A percentile compares a stretch with the other conserved stretches of the same genome.
These are phyloP conservation scores for Pandemis heparana DNA, from an alignment of 2,888 invertebrate genomes.

Conservation along the genomic window DNA sequence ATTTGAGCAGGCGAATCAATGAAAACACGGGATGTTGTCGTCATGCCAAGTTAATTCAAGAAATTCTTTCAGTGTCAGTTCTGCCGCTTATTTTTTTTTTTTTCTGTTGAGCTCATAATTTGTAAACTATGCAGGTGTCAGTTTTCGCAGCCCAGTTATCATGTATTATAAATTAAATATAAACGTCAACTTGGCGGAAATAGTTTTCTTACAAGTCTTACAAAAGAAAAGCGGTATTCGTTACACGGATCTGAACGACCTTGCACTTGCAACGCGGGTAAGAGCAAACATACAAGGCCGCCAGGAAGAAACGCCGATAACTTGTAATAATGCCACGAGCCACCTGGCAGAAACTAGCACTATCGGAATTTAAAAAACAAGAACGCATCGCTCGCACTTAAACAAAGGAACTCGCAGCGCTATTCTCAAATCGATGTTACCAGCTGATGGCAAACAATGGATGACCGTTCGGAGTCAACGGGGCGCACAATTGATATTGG, in stretches of 20 bases:
- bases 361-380: conserved; percentile 11
- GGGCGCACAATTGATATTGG: not conserved
- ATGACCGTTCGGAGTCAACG: not conserved
- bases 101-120: not conserved
- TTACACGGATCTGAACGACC: not conserved
- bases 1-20: not conserved
- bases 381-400: not conserved
- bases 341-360: not conserved
- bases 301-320: conserved; percentile 20
- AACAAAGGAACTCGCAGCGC: conserved; percentile 15
- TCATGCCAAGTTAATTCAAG: not conserved
- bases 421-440: not conserved
- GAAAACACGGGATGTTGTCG: not conserved
- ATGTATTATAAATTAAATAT: no score
- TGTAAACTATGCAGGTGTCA: no score
- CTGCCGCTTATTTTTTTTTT: not conserved
- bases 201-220: not conserved
- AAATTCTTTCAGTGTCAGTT: no score
- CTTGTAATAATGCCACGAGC: not conserved
- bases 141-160: no score
- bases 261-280: conserved; percentile 28
- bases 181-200: no score
- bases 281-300: conserved; percentile 27
- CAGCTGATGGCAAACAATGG: not conserved
- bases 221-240: not conserved